phyloP scores from a whole-genome alignment of 2,797 vertebrate genomes.

The Vespertilio murinus region DNA sequence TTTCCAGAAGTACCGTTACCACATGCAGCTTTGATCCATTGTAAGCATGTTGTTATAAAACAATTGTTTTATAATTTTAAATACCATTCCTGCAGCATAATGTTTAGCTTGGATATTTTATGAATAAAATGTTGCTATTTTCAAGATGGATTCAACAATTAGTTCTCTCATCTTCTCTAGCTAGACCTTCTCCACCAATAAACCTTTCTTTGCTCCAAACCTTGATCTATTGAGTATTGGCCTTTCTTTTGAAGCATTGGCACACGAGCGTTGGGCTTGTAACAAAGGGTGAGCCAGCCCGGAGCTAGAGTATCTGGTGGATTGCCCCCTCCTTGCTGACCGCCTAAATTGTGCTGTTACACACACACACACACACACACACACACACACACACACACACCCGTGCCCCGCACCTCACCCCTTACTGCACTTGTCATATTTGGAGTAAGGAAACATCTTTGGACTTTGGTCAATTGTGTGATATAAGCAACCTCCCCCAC shows the following conservation, averaged over 20 bases:
- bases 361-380: too few species aligned
- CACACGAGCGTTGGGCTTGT: background rate
- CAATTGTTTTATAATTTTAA: slow-evolving; percentile 25
- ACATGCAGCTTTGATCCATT: background rate
- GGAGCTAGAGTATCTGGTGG: background rate
- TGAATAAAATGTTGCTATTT: slow-evolving; percentile 41
- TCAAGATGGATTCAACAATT: background rate
- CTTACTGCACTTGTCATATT: background rate
- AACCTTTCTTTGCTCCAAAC: background rate
- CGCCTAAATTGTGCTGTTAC: too few species aligned
- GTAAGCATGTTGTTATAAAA: slow-evolving; percentile 60
- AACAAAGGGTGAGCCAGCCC: background rate
- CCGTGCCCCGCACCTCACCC: background rate
- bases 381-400: too few species aligned
- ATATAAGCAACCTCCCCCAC: background rate
- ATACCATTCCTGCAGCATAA: slow-evolving; percentile 31
- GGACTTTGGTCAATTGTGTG: background rate
- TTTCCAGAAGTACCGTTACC: background rate
- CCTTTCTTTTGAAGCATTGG: background rate
- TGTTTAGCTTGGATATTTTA: slow-evolving; percentile 46
- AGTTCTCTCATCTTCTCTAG: background rate
- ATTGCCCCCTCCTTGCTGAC: background rate
- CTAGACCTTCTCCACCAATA: background rate
- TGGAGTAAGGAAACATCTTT: background rate
- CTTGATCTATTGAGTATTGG: background rate